Evolutionary conservation across 2,888 invertebrate species (phyloP).

Genomic region (Drosophila affinis): DNA sequence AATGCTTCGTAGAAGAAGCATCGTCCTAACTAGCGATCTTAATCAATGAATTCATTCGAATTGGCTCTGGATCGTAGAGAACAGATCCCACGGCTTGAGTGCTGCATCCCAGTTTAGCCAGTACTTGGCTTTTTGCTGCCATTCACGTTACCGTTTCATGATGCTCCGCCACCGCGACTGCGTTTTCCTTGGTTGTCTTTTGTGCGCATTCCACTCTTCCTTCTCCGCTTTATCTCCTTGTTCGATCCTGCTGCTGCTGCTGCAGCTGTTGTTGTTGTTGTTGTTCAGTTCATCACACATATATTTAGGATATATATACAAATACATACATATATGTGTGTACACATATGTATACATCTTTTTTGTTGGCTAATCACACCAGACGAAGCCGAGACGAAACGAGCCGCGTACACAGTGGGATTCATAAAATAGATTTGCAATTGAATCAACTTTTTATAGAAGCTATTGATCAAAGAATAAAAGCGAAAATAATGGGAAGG

Average conservation of each 20-base stretch:
- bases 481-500: too few species aligned
- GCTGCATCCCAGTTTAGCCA: too few species aligned
- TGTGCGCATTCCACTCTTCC: conserved; percentile 48
- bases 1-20: too few species aligned
- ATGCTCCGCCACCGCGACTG: conserved; percentile 1
- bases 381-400: neutral
- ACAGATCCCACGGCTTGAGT: too few species aligned
- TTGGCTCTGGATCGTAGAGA: too few species aligned
- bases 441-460: neutral
- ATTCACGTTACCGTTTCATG: conserved; percentile 2
- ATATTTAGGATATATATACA: neutral
- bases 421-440: neutral
- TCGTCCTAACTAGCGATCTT: too few species aligned
- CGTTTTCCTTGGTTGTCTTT: conserved; percentile 28
- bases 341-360: neutral
- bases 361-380: conserved; percentile 1
- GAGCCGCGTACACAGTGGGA: neutral
- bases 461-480: too few species aligned
- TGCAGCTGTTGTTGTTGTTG: conserved; percentile 3
- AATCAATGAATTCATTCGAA: too few species aligned
- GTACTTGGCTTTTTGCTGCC: too few species aligned
- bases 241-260: conserved; percentile 30
- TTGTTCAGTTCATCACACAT: neutral
- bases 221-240: conserved; percentile 14
- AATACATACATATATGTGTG: neutral